Conservation (phyloP, 2,113 vertebrate genomes). For the Pontoporia blainvillei region DNA sequence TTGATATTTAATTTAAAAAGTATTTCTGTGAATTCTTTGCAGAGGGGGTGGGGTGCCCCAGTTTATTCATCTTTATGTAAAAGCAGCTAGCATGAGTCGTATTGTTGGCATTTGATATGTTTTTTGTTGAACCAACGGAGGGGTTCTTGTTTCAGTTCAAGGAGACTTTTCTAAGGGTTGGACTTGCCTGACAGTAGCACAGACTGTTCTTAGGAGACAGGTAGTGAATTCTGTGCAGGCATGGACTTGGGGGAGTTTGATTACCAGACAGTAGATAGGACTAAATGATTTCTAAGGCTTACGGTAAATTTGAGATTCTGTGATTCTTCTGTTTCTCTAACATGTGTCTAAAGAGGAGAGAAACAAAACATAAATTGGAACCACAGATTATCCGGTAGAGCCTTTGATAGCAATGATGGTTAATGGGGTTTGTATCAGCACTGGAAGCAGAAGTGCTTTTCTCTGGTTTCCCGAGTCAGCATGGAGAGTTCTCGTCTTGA, state of each 20-base stretch:
- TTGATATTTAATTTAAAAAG: not conserved
- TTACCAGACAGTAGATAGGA: not conserved
- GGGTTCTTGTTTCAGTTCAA: not conserved
- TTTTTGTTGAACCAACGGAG: not conserved
- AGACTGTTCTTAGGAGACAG: not conserved
- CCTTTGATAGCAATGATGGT: not conserved
- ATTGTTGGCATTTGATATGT: not conserved
- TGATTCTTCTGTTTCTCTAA: not conserved
- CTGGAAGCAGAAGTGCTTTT: not conserved
- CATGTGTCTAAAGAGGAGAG: not conserved
- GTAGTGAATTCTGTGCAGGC: not conserved
- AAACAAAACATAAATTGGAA: not conserved
- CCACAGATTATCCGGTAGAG: not conserved
- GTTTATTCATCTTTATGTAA: not conserved
- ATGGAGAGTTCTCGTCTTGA: not conserved
- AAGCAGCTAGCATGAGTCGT: not conserved
- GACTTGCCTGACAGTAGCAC: not conserved
- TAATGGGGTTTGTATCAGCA: not conserved
- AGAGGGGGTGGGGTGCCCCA: not conserved
- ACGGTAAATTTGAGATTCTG: not conserved
- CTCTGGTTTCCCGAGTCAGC: not conserved
- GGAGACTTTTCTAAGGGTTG: not conserved
- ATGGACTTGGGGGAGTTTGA: not conserved
- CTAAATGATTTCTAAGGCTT: not conserved
- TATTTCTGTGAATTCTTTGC: not conserved